Conservation (phyloP, 2,113 vertebrate genomes). For the Oenanthe oenanthe region DNA sequence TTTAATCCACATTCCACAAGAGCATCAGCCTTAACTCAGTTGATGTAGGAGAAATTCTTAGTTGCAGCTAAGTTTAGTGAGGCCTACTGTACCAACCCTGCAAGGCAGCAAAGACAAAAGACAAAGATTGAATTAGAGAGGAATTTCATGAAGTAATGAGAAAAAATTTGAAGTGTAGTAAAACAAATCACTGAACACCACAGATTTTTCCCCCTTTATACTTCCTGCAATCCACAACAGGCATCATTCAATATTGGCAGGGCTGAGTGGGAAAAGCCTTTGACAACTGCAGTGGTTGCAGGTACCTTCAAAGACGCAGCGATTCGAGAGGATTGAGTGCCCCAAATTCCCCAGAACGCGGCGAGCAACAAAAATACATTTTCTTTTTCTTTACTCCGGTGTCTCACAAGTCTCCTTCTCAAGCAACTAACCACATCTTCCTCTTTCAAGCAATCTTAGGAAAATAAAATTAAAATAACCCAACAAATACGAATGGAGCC, state of each 20-base stretch:
- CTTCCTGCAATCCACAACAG: constrained; percentile 24
- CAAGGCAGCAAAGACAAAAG: constrained; percentile 96
- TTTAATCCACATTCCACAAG: constrained; percentile 87
- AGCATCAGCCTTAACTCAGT: constrained; percentile 88
- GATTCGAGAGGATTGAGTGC: background rate
- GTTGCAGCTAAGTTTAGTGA: constrained; percentile 88
- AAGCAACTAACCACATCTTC: background rate
- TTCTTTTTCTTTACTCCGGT: background rate
- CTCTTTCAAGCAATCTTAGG: background rate
- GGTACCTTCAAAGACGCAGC: background rate
- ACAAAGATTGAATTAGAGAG: constrained; percentile 87
- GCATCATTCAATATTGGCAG: background rate
- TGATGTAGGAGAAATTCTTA: constrained; percentile 87
- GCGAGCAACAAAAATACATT: background rate
- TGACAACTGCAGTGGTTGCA: background rate
- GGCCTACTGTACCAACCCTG: constrained; percentile 93
- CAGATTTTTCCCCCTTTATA: constrained; percentile 56
- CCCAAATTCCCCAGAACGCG: background rate
- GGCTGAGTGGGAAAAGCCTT: background rate
- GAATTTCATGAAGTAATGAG: constrained; percentile 75
- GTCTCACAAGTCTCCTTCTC: background rate
- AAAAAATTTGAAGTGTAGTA: constrained; percentile 77
- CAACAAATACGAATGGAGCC: background rate
- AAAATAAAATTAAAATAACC: background rate
- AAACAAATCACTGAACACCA: constrained; percentile 72